These are phyloP conservation scores for Glaucidium brasilianum DNA, from an alignment of 2,113 vertebrate species.

Conservation along the genomic window DNA sequence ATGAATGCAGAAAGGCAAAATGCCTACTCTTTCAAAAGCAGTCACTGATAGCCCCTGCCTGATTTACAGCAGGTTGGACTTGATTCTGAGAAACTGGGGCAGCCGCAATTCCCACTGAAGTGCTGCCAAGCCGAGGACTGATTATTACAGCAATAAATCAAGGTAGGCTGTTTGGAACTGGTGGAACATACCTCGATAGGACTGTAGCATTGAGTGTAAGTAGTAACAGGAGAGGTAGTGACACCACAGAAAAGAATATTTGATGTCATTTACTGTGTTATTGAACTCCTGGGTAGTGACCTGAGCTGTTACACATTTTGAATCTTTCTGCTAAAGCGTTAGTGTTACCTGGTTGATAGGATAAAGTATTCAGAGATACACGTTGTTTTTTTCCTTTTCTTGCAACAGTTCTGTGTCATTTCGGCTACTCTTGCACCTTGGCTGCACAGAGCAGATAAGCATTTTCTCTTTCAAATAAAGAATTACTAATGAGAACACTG, in stretches of 20 bases:
- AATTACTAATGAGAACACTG: neutral
- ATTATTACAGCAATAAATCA: slow-evolving; percentile 42
- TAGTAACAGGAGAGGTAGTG: neutral
- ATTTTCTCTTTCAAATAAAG: neutral
- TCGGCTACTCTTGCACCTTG: rapidly evolving
- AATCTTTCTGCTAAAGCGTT: neutral
- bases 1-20: neutral
- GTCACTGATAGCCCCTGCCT: neutral
- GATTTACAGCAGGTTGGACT: neutral
- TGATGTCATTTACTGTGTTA: neutral
- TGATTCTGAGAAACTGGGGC: neutral
- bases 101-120: neutral
- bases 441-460: neutral
- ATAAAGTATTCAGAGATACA: neutral
- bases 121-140: neutral
- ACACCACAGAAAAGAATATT: neutral
- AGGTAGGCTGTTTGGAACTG: neutral
- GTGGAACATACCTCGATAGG: neutral
- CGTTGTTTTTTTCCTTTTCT: neutral
- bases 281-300: neutral
- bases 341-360: neutral
- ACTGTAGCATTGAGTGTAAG: neutral
- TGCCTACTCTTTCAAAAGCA: neutral
- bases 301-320: neutral
- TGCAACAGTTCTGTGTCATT: neutral